A percentile compares a stretch with the other conserved stretches of the same genome.
Evolutionary conservation across 2,113 vertebrate species (phyloP).

Genomic region (Desmodus rotundus): DNA sequence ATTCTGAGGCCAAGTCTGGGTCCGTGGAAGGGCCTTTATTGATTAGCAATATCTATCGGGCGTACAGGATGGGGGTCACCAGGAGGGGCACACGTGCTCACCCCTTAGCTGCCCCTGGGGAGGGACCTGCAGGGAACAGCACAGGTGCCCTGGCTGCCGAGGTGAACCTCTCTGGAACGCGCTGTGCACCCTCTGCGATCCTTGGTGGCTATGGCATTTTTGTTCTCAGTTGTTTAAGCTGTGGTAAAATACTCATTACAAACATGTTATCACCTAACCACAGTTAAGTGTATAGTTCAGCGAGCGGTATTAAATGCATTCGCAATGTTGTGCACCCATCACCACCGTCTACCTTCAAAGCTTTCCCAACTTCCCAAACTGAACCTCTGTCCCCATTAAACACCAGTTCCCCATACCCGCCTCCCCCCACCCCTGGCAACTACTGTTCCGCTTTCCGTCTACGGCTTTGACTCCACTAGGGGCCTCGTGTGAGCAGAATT

Average conservation of each 20-base stretch:
- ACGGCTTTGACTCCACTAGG: not conserved
- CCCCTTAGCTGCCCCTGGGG: not conserved
- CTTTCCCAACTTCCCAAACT: not conserved
- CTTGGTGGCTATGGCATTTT: not conserved
- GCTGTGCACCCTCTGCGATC: not conserved
- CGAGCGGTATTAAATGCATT: not conserved
- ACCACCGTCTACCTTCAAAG: not conserved
- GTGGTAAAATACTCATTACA: not conserved
- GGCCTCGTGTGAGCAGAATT: too few species aligned
- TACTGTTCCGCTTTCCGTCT: not conserved
- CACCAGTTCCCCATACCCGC: not conserved
- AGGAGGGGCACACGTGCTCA: rapidly evolving
- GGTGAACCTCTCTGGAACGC: not conserved
- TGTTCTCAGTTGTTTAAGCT: too few species aligned
- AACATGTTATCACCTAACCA: not conserved
- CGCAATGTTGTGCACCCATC: too few species aligned
- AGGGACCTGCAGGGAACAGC: not conserved
- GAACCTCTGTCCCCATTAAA: not conserved
- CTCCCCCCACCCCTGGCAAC: not conserved
- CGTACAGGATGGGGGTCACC: not conserved
- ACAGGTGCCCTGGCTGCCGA: too few species aligned
- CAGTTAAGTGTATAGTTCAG: not conserved
- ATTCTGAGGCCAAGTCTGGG: not conserved
- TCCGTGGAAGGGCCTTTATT: not conserved
- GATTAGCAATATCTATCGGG: not conserved